A percentile compares a stretch with the other conserved stretches of the same genome.
These are phyloP conservation scores for Torymus aiolomorphi DNA, from an alignment of 2,888 invertebrate species.

Conservation along the genomic window DNA sequence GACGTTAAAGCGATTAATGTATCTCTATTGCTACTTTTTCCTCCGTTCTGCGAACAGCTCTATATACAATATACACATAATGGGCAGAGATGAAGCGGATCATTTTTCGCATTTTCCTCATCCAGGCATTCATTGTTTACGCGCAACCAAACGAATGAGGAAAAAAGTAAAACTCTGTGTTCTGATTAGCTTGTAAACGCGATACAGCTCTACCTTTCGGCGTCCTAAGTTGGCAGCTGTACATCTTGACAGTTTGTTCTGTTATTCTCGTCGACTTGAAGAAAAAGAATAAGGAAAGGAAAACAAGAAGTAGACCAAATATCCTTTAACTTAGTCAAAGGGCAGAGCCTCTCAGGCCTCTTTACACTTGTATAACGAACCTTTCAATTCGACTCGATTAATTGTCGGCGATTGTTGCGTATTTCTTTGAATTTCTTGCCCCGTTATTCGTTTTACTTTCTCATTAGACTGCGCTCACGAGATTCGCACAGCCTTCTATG, in stretches of 20 bases:
- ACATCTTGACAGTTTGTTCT: conserved; percentile 43
- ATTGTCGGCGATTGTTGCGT: no score
- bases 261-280: background rate
- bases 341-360: no score
- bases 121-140: background rate
- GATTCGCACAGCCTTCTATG: conserved; percentile 26
- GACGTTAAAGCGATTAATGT: conserved; percentile 1
- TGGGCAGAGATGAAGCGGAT: no score
- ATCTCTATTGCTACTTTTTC: conserved; percentile 32
- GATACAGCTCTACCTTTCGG: conserved; percentile 62
- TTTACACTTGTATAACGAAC: no score
- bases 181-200: conserved; percentile 65
- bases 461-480: no score
- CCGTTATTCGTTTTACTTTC: no score
- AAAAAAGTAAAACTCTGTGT: conserved; percentile 65
- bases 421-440: no score
- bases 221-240: conserved; percentile 58
- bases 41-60: conserved; percentile 4
- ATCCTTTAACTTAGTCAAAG: no score
- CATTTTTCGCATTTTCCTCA: conserved; percentile 6
- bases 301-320: no score
- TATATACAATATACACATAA: background rate
- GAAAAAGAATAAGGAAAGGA: no score
- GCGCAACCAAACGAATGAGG: background rate
- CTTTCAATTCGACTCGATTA: no score